phyloP scores from a whole-genome alignment of 1,140 invertebrate genomes.

The Drosophila nannoptera region DNA sequence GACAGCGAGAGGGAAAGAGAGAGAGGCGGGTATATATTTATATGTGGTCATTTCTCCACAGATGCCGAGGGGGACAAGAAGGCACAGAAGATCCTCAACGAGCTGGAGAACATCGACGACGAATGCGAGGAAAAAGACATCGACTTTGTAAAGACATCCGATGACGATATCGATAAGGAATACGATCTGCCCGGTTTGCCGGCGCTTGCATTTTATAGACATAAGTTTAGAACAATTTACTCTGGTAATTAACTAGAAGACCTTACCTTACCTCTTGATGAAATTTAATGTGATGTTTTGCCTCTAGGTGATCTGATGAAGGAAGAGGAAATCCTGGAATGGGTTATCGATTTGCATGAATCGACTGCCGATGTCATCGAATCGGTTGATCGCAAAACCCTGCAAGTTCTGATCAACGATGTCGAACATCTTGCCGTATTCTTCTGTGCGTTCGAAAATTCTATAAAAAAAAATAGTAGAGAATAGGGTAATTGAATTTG shows the following conservation, averaged over 20 bases:
- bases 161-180: conserved; percentile 92
- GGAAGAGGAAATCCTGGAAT: conserved; percentile 93
- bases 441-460: conserved; percentile 85
- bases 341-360: conserved; percentile 92
- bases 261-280: conserved; percentile 48
- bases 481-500: background rate
- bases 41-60: conserved; percentile 68
- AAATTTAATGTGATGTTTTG: background rate
- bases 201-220: conserved; percentile 92
- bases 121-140: conserved; percentile 95
- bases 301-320: conserved; percentile 89
- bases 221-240: conserved; percentile 94
- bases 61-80: conserved; percentile 94
- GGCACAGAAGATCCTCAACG: conserved; percentile 91
- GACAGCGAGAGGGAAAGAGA: background rate
- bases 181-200: conserved; percentile 92
- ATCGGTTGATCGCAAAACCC: conserved; percentile 92
- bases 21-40: no score
- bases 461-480: background rate
- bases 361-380: conserved; percentile 93
- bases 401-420: conserved; percentile 92
- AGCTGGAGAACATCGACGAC: conserved; percentile 96
- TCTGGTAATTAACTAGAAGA: conserved; percentile 73
- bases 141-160: conserved; percentile 95
- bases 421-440: conserved; percentile 95